Conservation (phyloP, 2,113 vertebrate genomes). For the Neogale vison region DNA sequence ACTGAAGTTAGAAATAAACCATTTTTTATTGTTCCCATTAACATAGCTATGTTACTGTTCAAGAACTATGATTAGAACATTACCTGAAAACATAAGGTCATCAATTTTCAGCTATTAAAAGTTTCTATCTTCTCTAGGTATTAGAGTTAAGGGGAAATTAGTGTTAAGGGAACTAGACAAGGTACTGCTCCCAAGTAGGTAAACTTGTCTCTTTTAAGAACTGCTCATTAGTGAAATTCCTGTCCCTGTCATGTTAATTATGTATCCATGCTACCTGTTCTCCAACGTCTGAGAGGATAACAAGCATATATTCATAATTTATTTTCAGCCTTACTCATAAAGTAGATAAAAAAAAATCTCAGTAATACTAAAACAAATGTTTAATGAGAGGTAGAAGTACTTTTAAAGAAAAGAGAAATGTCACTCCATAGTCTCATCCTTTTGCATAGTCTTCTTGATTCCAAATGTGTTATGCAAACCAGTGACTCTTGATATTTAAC, state of each 20-base stretch:
- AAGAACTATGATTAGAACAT: background rate
- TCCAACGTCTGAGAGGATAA: background rate
- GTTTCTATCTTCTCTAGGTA: background rate
- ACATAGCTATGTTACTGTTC: background rate
- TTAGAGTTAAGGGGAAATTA: background rate
- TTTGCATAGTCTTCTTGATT: background rate
- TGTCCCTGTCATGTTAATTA: background rate
- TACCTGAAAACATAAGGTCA: background rate
- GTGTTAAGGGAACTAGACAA: background rate
- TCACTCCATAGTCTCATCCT: background rate
- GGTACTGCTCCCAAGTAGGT: background rate
- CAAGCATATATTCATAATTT: background rate
- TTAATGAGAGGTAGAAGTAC: background rate
- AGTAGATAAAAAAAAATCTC: background rate
- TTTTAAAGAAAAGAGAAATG: background rate
- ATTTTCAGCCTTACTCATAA: slow-evolving; percentile 5
- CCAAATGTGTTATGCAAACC: background rate
- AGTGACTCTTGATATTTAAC: background rate
- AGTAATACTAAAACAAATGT: background rate
- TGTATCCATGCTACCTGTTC: background rate
- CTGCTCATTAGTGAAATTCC: slow-evolving; percentile 24
- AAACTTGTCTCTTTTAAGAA: background rate
- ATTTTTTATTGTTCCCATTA: background rate
- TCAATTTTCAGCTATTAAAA: background rate
- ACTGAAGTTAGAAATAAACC: background rate